Evolutionary conservation across 2,113 vertebrate genomes (phyloP).

Genomic region (Pangasianodon hypophthalmus): DNA sequence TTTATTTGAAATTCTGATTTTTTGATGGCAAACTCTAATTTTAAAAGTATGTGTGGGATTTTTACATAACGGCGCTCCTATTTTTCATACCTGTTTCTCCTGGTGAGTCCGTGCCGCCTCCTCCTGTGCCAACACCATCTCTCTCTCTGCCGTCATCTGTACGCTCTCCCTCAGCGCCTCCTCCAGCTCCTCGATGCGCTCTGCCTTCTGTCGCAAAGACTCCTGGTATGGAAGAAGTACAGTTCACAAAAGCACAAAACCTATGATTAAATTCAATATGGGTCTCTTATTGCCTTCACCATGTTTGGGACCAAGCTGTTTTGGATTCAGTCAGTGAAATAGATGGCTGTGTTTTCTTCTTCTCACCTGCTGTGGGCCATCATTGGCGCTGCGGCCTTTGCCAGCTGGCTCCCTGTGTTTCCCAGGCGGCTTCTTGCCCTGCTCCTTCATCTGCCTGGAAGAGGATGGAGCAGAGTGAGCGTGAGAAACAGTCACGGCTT

Average conservation of each 20-base stretch:
- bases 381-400: constrained; percentile 92
- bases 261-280: neutral
- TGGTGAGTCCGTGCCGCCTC: constrained; percentile 91
- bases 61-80: neutral
- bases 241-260: neutral
- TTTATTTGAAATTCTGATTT: neutral
- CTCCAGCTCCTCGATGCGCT: constrained; percentile 98
- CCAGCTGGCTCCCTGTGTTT: constrained; percentile 98
- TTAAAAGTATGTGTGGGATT: neutral
- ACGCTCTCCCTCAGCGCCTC: constrained; percentile 98
- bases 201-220: constrained; percentile 89
- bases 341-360: constrained; percentile 6
- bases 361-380: constrained; percentile 89
- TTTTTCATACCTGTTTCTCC: constrained; percentile 90
- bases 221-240: constrained; percentile 74
- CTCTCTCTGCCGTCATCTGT: constrained; percentile 96
- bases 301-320: neutral
- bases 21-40: neutral
- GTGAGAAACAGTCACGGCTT: neutral
- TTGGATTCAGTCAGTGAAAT: neutral
- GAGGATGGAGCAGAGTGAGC: constrained; percentile 17
- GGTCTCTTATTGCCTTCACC: neutral
- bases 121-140: constrained; percentile 99
- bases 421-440: constrained; percentile 91
- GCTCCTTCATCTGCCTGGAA: constrained; percentile 92